phyloP scores from a whole-genome alignment of 2,113 vertebrate species.

The Nothoprocta perdicaria region DNA sequence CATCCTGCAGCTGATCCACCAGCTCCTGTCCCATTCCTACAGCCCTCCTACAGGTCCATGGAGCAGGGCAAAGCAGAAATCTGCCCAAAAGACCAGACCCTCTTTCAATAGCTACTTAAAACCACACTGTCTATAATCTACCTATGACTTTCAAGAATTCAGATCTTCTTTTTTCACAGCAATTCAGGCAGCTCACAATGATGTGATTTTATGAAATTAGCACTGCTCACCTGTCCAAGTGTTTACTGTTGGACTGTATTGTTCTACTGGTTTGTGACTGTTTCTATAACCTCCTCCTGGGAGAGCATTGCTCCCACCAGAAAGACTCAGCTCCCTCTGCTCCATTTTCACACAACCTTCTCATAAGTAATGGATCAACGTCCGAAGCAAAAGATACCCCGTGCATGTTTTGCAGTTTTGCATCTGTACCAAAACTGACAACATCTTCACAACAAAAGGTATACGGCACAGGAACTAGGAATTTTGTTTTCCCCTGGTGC shows the following conservation, averaged over 20 bases:
- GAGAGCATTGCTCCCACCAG: not conserved
- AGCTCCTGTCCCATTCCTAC: not conserved
- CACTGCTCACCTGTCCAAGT: accelerated
- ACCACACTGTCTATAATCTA: not conserved
- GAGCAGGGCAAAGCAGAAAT: not conserved
- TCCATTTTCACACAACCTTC: not conserved
- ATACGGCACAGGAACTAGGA: not conserved
- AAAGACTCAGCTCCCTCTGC: not conserved
- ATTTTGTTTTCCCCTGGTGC: not conserved
- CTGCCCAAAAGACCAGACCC: not conserved
- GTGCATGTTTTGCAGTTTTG: not conserved
- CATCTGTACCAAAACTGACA: conserved; percentile 1
- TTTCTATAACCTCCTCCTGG: too few species aligned
- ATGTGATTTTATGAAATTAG: not conserved
- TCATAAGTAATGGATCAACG: not conserved
- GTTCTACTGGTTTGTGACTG: accelerated
- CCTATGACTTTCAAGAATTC: not conserved
- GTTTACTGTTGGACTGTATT: not conserved
- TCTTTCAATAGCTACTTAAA: not conserved
- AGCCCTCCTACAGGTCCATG: not conserved
- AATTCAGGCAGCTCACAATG: not conserved
- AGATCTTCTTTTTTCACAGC: not conserved
- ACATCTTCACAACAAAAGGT: not conserved
- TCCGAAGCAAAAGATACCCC: not conserved
- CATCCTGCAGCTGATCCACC: not conserved